Evolutionary conservation across 2,113 vertebrate species (phyloP).

Genomic region (Paralichthys olivaceus): DNA sequence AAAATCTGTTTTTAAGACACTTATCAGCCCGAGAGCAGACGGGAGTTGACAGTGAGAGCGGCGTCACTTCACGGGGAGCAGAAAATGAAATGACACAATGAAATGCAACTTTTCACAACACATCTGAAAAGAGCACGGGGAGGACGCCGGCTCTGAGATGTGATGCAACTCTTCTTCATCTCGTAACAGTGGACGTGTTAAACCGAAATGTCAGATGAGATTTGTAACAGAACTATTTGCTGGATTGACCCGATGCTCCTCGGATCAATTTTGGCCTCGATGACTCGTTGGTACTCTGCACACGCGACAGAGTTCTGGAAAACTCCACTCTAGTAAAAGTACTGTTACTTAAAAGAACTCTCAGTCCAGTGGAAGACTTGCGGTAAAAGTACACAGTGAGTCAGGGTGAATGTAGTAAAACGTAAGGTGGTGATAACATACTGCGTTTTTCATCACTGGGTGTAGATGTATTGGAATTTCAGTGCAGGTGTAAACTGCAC

Average conservation of each 20-base stretch:
- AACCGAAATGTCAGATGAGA: conserved; percentile 61
- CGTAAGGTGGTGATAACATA: too few relatives aligned
- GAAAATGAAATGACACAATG: conserved; percentile 4
- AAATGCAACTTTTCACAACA: conserved; percentile 24
- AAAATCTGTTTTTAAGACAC: conserved; percentile 18
- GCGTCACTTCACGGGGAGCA: conserved; percentile 20
- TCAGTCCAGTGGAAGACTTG: not conserved
- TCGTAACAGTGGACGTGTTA: conserved; percentile 47
- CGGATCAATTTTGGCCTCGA: conserved; percentile 59
- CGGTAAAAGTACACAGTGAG: too few relatives aligned
- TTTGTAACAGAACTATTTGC: conserved; percentile 60
- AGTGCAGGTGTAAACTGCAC: too few relatives aligned
- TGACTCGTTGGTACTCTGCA: conserved; percentile 54
- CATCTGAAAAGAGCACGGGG: not conserved
- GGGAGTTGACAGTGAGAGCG: conserved; percentile 25
- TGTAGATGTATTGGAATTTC: too few relatives aligned
- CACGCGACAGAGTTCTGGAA: not conserved
- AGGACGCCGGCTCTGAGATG: not conserved
- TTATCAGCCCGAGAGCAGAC: conserved; percentile 36
- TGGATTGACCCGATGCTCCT: conserved; percentile 54
- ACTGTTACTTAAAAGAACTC: not conserved
- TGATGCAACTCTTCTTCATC: conserved; percentile 43
- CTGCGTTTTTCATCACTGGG: too few relatives aligned
- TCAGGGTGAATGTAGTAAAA: too few relatives aligned
- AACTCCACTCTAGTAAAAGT: not conserved